Percentiles rank a stretch among this genome's conserved stretches.
Conservation (phyloP, 2,113 vertebrate genomes). For the Syrrhaptes paradoxus region DNA sequence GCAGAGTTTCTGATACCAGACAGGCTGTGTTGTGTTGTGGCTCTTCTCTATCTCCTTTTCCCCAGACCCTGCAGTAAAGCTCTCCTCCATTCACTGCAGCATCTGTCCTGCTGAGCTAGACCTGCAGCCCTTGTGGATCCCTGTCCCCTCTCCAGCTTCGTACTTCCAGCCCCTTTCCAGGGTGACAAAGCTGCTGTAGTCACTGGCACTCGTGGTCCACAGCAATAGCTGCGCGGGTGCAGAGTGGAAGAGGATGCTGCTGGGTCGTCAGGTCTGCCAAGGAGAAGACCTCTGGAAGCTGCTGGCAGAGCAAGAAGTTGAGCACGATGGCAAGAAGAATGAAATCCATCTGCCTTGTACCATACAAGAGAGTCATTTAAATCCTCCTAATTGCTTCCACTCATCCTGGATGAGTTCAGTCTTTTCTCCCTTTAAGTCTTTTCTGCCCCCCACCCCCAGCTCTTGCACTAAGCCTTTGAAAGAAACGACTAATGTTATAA, state of each 20-base stretch:
- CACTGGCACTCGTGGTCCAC: not conserved
- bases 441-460: slow-evolving; percentile 46
- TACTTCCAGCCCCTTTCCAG: not conserved
- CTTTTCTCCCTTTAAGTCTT: slow-evolving; percentile 53
- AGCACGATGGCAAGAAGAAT: not conserved
- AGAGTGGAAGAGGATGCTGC: not conserved
- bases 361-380: slow-evolving; percentile 60
- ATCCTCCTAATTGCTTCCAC: slow-evolving; percentile 41
- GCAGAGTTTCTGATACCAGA: not conserved
- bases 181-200: not conserved
- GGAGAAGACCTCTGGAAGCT: not conserved
- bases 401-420: slow-evolving; percentile 55
- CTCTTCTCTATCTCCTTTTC: not conserved
- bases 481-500: slow-evolving; percentile 70
- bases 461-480: slow-evolving; percentile 58
- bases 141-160: not conserved
- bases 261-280: not conserved
- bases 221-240: not conserved
- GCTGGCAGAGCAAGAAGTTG: not conserved
- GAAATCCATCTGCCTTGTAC: slow-evolving; percentile 18
- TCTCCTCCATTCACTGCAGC: not conserved
- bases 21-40: not conserved
- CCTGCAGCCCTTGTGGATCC: not conserved
- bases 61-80: not conserved
- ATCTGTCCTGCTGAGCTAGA: not conserved